Conservation (phyloP, 2,113 vertebrate species). For the Rynchops niger region DNA sequence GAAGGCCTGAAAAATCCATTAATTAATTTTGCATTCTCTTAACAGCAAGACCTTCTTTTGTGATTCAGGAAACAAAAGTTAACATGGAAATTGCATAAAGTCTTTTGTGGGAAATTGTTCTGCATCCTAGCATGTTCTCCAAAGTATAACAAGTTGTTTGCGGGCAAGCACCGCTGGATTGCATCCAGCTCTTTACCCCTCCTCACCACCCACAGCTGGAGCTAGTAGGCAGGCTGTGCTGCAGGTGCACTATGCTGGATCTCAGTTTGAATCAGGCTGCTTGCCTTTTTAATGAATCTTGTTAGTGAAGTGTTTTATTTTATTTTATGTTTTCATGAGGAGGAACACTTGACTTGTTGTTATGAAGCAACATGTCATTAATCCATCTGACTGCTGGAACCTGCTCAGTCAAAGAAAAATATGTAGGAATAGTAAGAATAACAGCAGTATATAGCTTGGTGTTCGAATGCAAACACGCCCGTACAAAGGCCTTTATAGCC, state of each 20-base stretch:
- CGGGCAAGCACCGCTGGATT: background rate
- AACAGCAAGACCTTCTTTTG: conserved; percentile 14
- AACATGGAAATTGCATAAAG: background rate
- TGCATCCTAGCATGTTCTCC: background rate
- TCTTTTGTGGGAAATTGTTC: background rate
- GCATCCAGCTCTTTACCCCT: conserved; percentile 12
- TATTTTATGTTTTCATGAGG: conserved; percentile 49
- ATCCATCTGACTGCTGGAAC: conserved; percentile 32
- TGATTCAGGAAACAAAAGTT: conserved; percentile 7
- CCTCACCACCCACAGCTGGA: conserved; percentile 40
- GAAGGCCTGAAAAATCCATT: background rate
- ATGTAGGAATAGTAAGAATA: background rate
- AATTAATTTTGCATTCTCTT: conserved; percentile 41
- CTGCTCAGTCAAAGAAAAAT: conserved; percentile 17
- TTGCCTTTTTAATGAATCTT: conserved; percentile 50
- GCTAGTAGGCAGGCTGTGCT: conserved; percentile 2
- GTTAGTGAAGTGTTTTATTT: conserved; percentile 42
- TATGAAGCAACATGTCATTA: conserved; percentile 52
- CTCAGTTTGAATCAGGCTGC: background rate
- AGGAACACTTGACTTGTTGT: conserved; percentile 23
- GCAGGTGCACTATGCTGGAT: background rate
- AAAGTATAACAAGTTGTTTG: background rate
- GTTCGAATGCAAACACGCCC: background rate
- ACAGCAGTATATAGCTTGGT: background rate
- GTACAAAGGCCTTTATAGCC: background rate